Evolutionary conservation across 2,113 vertebrate genomes (phyloP).

Genomic region (Bungarus multicinctus): DNA sequence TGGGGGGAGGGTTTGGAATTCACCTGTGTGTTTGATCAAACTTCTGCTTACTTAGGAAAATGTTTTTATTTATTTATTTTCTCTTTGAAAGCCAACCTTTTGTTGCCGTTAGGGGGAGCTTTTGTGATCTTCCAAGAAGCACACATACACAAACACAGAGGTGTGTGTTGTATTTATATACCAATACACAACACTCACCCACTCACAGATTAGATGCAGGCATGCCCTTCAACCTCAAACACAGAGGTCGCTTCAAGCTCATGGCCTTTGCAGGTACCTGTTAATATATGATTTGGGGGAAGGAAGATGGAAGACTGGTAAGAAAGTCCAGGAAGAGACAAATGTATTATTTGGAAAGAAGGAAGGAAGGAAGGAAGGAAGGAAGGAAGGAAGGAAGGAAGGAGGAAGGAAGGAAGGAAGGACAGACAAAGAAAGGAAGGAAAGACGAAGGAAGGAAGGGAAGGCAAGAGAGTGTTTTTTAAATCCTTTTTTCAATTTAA

Average conservation of each 20-base stretch:
- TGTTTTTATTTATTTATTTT: slow-evolving; percentile 29
- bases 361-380: too few species aligned
- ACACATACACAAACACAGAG: slow-evolving; percentile 28
- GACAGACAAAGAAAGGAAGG: too few species aligned
- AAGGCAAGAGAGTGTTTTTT: not conserved
- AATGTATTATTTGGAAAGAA: not conserved
- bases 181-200: not conserved
- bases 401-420: too few species aligned
- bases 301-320: slow-evolving; percentile 51
- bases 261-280: slow-evolving; percentile 79
- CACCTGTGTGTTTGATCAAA: slow-evolving; percentile 30
- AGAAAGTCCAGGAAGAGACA: too few species aligned
- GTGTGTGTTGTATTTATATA: not conserved
- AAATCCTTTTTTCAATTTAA: not conserved
- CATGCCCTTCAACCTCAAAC: slow-evolving; percentile 56
- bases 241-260: slow-evolving; percentile 69
- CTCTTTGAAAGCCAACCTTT: slow-evolving; percentile 42
- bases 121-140: slow-evolving; percentile 76
- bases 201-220: not conserved
- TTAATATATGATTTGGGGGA: slow-evolving; percentile 72
- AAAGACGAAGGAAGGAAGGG: too few species aligned
- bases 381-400: too few species aligned
- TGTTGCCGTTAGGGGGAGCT: slow-evolving; percentile 94
- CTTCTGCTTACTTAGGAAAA: slow-evolving; percentile 51
- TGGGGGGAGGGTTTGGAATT: not conserved